These are phyloP conservation scores for Sebastes variabilis DNA, from an alignment of 2,797 vertebrate genomes.

Conservation along the genomic window DNA sequence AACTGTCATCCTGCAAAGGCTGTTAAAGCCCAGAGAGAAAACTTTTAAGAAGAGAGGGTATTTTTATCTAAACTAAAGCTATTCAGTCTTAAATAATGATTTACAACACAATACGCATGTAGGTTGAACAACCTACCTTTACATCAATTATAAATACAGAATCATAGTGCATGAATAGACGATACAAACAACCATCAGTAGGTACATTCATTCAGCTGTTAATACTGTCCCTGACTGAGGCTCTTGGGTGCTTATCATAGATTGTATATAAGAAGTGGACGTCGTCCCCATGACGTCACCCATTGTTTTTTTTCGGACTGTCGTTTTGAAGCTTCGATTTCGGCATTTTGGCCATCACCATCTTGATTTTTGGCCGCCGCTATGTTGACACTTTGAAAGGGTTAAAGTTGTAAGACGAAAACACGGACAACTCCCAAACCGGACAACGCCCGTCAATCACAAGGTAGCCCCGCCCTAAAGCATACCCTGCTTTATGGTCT, in stretches of 20 bases:
- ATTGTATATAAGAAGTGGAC: too few species aligned
- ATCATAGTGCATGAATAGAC: neutral
- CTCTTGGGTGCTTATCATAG: too few species aligned
- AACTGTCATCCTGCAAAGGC: neutral
- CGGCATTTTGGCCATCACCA: fast-evolving
- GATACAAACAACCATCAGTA: neutral
- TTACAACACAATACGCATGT: neutral
- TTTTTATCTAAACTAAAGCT: neutral
- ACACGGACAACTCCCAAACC: too few species aligned
- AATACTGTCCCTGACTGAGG: neutral
- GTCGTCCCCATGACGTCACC: too few species aligned
- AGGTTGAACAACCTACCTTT: neutral
- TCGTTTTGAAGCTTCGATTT: too few species aligned
- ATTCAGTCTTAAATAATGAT: neutral
- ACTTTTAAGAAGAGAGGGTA: neutral
- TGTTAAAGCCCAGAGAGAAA: neutral
- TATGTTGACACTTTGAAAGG: too few species aligned
- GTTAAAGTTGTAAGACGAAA: too few species aligned
- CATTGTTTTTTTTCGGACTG: too few species aligned
- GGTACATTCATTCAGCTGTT: neutral
- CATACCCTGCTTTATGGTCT: fast-evolving
- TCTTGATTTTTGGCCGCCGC: too few species aligned
- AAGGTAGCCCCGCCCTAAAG: fast-evolving
- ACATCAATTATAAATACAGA: neutral
- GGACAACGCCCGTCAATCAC: too few species aligned